Evolutionary conservation across 2,888 invertebrate genomes (phyloP).

Genomic region (Dolichopus griseipennis): DNA sequence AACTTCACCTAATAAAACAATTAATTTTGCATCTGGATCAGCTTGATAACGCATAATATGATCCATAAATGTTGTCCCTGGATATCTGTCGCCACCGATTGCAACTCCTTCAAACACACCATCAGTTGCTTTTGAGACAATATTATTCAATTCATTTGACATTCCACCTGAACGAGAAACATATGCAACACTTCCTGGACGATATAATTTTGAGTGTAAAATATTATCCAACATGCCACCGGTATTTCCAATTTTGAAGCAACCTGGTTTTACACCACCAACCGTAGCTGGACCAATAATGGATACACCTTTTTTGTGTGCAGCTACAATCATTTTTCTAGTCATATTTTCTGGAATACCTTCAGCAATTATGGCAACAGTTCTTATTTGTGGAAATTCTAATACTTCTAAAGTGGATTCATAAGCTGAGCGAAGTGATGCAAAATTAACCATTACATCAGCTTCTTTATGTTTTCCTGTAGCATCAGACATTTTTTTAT

Average conservation of each 20-base stretch:
- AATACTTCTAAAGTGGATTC: conserved; percentile 94
- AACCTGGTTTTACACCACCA: conserved; percentile 96
- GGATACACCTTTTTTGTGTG: conserved; percentile 71
- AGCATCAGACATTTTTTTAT: conserved; percentile 94
- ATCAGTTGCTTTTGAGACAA: conserved; percentile 91
- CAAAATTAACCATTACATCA: conserved; percentile 93
- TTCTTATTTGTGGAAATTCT: conserved; percentile 86
- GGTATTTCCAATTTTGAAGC: conserved; percentile 98
- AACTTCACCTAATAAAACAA: conserved; percentile 95
- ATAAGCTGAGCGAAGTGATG: conserved; percentile 93
- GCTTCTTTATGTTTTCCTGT: conserved; percentile 92
- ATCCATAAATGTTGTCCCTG: conserved; percentile 97
- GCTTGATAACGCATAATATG: conserved; percentile 81
- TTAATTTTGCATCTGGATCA: conserved; percentile 81
- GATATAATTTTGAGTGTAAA: conserved; percentile 89
- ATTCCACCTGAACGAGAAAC: conserved; percentile 98
- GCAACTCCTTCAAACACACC: conserved; percentile 97
- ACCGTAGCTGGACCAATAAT: conserved; percentile 93
- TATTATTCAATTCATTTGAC: conserved; percentile 99
- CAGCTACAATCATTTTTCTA: conserved; percentile 76
- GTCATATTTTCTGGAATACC: conserved; percentile 99
- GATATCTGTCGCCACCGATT: conserved; percentile 96
- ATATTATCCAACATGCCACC: conserved; percentile 99
- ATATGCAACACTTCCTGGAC: conserved; percentile 96
- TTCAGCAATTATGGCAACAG: conserved; percentile 97